These are phyloP conservation scores for Heliconius cydno DNA, from an alignment of 2,888 invertebrate genomes.

Conservation along the genomic window DNA sequence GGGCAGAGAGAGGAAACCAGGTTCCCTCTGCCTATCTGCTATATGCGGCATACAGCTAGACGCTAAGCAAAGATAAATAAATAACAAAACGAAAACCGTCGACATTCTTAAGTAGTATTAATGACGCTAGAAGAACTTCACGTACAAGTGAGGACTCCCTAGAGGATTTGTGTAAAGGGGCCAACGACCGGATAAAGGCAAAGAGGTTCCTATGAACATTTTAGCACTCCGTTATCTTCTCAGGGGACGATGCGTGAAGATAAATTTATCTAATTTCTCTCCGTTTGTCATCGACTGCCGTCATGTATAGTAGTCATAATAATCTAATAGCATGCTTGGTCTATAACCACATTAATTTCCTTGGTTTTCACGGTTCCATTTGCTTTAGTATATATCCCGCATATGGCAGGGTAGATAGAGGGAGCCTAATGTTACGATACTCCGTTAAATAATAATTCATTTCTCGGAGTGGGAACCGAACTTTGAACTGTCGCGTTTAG, in stretches of 20 bases:
- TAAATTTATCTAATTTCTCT: constrained; percentile 7
- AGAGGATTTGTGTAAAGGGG: background rate
- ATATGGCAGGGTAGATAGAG: background rate
- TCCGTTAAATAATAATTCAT: too few species aligned
- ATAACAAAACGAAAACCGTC: background rate
- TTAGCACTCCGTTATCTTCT: background rate
- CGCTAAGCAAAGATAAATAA: background rate
- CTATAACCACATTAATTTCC: background rate
- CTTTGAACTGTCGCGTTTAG: background rate
- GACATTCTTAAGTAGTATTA: background rate
- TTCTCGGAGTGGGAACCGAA: background rate
- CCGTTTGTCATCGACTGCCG: background rate
- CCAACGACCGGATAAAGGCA: background rate
- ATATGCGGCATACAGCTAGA: too few species aligned
- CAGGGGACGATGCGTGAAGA: constrained; percentile 1
- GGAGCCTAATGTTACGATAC: background rate
- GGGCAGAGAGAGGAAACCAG: too few species aligned
- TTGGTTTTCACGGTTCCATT: background rate
- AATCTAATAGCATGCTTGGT: background rate
- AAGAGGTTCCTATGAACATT: background rate
- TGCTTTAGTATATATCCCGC: background rate
- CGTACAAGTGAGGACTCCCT: background rate
- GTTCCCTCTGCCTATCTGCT: too few species aligned
- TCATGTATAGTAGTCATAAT: background rate
- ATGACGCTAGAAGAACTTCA: background rate